Evolutionary conservation across 2,888 invertebrate species (phyloP).

Genomic region (Hermodice carunculata): DNA sequence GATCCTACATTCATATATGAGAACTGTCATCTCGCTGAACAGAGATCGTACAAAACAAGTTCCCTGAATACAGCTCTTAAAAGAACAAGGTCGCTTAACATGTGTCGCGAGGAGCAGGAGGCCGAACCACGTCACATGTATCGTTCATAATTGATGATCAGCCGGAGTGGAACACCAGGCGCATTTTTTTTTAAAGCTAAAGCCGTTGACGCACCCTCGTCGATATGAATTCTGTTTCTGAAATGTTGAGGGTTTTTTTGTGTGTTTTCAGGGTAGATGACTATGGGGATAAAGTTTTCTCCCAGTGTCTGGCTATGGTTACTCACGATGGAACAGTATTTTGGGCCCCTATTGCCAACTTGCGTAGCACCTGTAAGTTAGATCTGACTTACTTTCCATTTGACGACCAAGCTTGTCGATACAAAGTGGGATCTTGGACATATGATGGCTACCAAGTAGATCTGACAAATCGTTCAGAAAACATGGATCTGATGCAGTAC

Average conservation of each 20-base stretch:
- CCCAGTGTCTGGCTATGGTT: conserved; percentile 74
- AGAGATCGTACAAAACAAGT: no score
- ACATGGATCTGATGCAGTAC: conserved; percentile 61
- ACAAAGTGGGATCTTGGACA: conserved; percentile 62
- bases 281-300: conserved; percentile 73
- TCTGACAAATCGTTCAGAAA: conserved; percentile 49
- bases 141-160: no score
- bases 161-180: no score
- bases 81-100: no score
- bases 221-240: background rate
- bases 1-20: no score
- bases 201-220: no score
- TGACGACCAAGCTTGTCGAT: conserved; percentile 70
- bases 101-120: no score
- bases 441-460: conserved; percentile 65
- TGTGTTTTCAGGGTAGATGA: conserved; percentile 71
- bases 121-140: no score
- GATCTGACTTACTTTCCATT: conserved; percentile 74
- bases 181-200: no score
- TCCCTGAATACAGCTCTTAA: no score
- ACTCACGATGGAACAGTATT: conserved; percentile 72
- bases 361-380: conserved; percentile 73
- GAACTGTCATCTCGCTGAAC: no score
- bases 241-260: background rate
- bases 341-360: conserved; percentile 75